These are phyloP conservation scores for Sarcophaga rosellei DNA, from an alignment of 2,888 invertebrate species.

Conservation along the genomic window DNA sequence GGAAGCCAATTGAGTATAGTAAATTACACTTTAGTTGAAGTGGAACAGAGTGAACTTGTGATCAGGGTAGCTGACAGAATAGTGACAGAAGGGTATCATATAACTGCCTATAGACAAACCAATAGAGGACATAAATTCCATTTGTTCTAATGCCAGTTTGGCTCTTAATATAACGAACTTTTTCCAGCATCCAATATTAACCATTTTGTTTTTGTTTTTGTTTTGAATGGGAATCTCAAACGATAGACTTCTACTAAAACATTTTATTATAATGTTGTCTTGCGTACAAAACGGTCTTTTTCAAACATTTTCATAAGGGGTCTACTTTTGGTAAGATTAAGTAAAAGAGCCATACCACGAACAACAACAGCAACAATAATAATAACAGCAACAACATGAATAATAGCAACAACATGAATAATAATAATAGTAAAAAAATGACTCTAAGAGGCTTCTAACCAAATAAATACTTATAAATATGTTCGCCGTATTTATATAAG, in stretches of 20 bases:
- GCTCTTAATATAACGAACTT: neutral
- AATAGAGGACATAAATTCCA: too few relatives aligned
- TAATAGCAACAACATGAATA: neutral
- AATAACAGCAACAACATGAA: slow-evolving; percentile 9
- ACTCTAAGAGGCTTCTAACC: slow-evolving; percentile 37
- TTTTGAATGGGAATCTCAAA: neutral
- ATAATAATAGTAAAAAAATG: neutral
- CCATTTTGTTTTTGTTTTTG: neutral
- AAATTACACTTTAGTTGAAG: too few relatives aligned
- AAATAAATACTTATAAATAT: slow-evolving; percentile 43
- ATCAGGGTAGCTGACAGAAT: too few relatives aligned
- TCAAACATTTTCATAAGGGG: slow-evolving; percentile 46
- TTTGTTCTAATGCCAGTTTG: too few relatives aligned
- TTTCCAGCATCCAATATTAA: neutral
- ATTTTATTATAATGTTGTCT: slow-evolving; percentile 45
- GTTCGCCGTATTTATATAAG: slow-evolving; percentile 41
- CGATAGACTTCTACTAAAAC: neutral
- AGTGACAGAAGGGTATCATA: too few relatives aligned
- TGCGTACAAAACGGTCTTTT: slow-evolving; percentile 20
- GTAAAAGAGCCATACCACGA: slow-evolving; percentile 8
- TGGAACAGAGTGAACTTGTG: too few relatives aligned
- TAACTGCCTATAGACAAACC: too few relatives aligned
- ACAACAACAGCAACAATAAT: neutral
- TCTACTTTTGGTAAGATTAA: slow-evolving; percentile 54
- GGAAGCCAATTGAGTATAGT: too few relatives aligned